Percentiles rank a stretch among this genome's conserved stretches.
Conservation (phyloP, 2,113 vertebrate genomes). For the Tichodroma muraria region DNA sequence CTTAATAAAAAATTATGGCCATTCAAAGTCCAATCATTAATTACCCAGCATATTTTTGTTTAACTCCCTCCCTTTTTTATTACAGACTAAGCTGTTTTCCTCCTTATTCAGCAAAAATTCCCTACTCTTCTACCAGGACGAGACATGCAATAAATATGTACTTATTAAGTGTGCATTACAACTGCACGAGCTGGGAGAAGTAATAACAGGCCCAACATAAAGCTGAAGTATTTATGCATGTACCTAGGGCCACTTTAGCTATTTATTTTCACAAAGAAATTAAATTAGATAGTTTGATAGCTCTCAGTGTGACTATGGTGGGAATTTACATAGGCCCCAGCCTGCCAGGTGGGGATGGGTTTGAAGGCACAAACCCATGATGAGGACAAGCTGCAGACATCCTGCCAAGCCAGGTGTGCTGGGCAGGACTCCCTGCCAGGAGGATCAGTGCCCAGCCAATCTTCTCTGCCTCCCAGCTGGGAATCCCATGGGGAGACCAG, state of each 20-base stretch:
- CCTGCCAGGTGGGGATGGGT: not conserved
- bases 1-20: slow-evolving; percentile 72
- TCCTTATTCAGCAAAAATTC: slow-evolving; percentile 58
- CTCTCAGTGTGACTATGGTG: slow-evolving; percentile 58
- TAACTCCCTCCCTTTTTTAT: slow-evolving; percentile 28
- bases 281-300: slow-evolving; percentile 72
- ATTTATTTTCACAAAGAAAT: slow-evolving; percentile 72
- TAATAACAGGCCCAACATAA: slow-evolving; percentile 20
- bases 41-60: slow-evolving; percentile 53
- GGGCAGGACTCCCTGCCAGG: not conserved
- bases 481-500: not conserved
- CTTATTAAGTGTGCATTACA: slow-evolving; percentile 52
- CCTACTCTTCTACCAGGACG: not conserved
- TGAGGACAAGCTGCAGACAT: not conserved
- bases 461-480: not conserved
- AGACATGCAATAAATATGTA: slow-evolving; percentile 52
- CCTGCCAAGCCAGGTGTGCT: not conserved
- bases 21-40: slow-evolving; percentile 67
- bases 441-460: not conserved
- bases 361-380: not conserved
- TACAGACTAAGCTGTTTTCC: slow-evolving; percentile 47
- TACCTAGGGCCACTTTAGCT: slow-evolving; percentile 64
- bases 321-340: slow-evolving; percentile 42
- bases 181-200: slow-evolving; percentile 29
- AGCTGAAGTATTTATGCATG: slow-evolving; percentile 62